Conservation (phyloP, 2,888 invertebrate genomes). For the Limenitis camilla region DNA sequence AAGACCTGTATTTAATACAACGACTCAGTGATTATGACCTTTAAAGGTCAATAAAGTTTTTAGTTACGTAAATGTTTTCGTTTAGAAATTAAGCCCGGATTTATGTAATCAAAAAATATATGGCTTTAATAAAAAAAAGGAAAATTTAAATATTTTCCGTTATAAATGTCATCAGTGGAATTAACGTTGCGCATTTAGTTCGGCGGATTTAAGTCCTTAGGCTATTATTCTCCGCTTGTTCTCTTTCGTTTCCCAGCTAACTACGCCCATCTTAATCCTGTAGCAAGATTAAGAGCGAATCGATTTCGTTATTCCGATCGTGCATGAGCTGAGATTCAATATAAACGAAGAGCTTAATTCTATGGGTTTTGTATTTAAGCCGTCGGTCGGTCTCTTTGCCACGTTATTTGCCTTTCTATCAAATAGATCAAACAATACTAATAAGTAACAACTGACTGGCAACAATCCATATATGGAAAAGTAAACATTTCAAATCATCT, state of each 20-base stretch:
- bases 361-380: constrained; percentile 42
- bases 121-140: background rate
- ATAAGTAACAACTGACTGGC: constrained; percentile 2
- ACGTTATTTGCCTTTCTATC: constrained; percentile 43
- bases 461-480: constrained; percentile 33
- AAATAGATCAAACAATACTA: constrained; percentile 8
- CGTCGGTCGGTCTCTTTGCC: constrained; percentile 43
- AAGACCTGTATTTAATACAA: constrained; percentile 41
- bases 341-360: constrained; percentile 38
- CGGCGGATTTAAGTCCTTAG: constrained; percentile 27
- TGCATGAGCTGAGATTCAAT: constrained; percentile 44
- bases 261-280: constrained; percentile 40
- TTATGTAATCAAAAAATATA: constrained; percentile 1
- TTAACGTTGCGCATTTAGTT: constrained; percentile 29
- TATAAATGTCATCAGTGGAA: constrained; percentile 26
- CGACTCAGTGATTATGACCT: constrained; percentile 26
- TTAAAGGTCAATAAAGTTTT: constrained; percentile 6
- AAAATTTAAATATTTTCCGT: background rate
- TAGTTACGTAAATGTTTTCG: background rate
- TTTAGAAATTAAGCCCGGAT: background rate
- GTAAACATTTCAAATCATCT: constrained; percentile 5
- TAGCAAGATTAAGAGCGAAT: constrained; percentile 50
- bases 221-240: constrained; percentile 33
- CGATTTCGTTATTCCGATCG: constrained; percentile 45
- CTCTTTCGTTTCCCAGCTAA: constrained; percentile 46